Evolutionary conservation across 2,113 vertebrate species (phyloP).

Genomic region (Callopanchax toddi): DNA sequence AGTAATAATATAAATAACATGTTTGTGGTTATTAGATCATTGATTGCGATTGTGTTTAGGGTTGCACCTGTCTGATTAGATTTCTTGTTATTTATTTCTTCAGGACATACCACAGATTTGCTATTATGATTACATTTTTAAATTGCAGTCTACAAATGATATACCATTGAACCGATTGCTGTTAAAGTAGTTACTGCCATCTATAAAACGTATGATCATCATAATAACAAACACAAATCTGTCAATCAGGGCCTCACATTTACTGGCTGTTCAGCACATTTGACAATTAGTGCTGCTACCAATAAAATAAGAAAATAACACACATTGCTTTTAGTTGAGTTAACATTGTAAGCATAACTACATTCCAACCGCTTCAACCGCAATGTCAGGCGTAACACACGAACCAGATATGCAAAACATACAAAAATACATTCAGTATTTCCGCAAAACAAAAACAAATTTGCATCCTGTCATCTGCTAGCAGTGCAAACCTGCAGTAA

Average conservation of each 20-base stretch:
- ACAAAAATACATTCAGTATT: neutral
- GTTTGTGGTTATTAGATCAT: neutral
- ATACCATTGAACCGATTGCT: no score
- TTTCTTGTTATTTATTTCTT: neutral
- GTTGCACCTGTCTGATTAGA: neutral
- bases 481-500: neutral
- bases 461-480: neutral
- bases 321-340: neutral
- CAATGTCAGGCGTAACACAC: neutral
- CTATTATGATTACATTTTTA: neutral
- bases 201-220: neutral
- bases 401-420: neutral
- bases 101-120: slow-evolving; percentile 1
- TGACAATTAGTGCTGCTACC: neutral
- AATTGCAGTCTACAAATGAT: no score
- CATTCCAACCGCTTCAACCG: no score
- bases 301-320: neutral
- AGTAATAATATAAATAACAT: neutral
- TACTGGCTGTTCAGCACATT: neutral
- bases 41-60: neutral
- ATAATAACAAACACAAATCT: slow-evolving; percentile 9
- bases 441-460: neutral
- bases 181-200: no score
- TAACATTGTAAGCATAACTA: neutral
- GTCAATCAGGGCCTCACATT: neutral